phyloP scores from a whole-genome alignment of 92 coral and sea anemone genomes.

The Phenganax marumi region DNA sequence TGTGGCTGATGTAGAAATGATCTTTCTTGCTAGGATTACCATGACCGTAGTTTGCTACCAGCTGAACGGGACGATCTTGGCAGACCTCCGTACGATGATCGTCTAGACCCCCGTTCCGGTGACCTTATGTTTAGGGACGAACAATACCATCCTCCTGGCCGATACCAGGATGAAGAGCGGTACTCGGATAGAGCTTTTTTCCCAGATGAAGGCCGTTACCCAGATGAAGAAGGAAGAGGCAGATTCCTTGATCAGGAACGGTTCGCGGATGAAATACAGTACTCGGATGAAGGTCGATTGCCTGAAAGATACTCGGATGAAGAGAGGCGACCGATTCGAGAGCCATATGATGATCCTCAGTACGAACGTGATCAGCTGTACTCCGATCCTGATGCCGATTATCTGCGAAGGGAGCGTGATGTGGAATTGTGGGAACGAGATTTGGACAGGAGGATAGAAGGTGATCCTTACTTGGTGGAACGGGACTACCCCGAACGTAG shows the following conservation, averaged over 20 bases:
- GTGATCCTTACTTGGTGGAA: constrained; percentile 20
- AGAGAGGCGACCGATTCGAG: constrained; percentile 31
- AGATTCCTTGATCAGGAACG: neutral
- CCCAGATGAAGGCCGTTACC: neutral
- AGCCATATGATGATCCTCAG: constrained; percentile 5
- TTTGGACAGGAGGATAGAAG: constrained; percentile 10
- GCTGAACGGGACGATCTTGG: constrained; percentile 40
- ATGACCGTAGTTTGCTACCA: constrained; percentile 44
- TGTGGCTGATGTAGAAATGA: neutral
- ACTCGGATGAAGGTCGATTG: neutral
- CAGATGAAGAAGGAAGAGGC: neutral
- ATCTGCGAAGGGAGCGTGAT: constrained; percentile 1
- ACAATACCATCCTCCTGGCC: constrained; percentile 57
- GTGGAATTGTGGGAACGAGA: constrained; percentile 21
- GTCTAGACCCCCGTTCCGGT: constrained; percentile 33
- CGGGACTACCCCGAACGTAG: constrained; percentile 11
- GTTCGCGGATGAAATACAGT: neutral
- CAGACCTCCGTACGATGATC: constrained; percentile 35
- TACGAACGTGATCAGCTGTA: constrained; percentile 33
- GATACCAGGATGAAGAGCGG: constrained; percentile 30
- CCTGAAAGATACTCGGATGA: constrained; percentile 6
- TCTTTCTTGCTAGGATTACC: neutral
- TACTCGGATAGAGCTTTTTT: constrained; percentile 35
- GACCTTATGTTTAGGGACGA: constrained; percentile 58
- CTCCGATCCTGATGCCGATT: constrained; percentile 10